Conservation (phyloP, 2,888 invertebrate genomes). For the Agelastica alni region DNA sequence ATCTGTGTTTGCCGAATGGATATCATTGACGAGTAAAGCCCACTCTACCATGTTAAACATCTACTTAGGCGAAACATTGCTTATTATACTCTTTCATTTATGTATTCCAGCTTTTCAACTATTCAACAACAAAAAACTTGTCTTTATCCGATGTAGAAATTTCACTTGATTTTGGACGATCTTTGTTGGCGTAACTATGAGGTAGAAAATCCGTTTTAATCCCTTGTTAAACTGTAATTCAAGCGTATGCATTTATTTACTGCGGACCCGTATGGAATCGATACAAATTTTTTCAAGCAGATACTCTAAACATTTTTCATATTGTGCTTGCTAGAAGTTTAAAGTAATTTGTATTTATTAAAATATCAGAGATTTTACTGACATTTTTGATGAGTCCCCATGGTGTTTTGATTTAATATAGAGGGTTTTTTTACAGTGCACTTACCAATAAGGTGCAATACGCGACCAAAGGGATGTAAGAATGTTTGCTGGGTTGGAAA, state of each 20-base stretch:
- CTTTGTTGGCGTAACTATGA: constrained; percentile 17
- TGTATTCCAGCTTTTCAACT: constrained; percentile 16
- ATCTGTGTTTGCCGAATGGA: constrained; percentile 4
- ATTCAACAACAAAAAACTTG: constrained; percentile 22
- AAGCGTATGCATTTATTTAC: constrained; percentile 17
- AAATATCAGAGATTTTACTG: no score
- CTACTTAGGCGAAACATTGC: constrained; percentile 19
- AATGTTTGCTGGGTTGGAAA: no score
- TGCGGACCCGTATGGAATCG: background rate
- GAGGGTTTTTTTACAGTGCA: no score
- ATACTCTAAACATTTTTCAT: no score
- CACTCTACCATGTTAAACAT: constrained; percentile 9
- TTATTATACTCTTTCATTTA: constrained; percentile 5
- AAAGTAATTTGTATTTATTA: no score
- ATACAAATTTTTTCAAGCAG: no score
- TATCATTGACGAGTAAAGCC: background rate
- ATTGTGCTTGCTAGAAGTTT: no score
- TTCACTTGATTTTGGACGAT: constrained; percentile 13
- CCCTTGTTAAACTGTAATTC: constrained; percentile 22
- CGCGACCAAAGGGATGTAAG: no score
- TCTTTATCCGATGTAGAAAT: constrained; percentile 20
- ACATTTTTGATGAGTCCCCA: no score
- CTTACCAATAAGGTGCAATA: no score
- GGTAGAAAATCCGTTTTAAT: constrained; percentile 25
- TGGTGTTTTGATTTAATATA: no score